Conservation (phyloP, 2,113 vertebrate genomes). For the Sakesphorus luctuosus region DNA sequence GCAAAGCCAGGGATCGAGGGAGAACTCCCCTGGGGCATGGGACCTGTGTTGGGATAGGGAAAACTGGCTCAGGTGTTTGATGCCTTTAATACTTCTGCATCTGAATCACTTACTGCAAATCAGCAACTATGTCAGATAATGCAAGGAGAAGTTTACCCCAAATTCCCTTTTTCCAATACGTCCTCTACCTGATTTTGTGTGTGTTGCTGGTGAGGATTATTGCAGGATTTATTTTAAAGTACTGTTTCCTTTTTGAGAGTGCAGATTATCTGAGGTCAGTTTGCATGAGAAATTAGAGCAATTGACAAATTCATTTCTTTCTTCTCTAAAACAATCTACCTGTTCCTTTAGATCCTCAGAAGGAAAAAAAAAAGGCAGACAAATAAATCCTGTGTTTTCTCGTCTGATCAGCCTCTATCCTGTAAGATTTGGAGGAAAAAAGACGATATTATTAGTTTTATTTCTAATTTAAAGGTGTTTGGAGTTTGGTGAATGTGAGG, state of each 20-base stretch:
- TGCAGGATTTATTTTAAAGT: slow-evolving; percentile 2
- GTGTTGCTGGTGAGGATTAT: not conserved
- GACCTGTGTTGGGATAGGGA: not conserved
- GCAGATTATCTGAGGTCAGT: not conserved
- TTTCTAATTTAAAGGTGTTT: not conserved
- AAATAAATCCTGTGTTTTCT: not conserved
- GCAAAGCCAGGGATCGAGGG: not conserved
- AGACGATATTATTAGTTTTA: not conserved
- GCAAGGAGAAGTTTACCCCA: not conserved
- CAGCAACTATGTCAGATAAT: not conserved
- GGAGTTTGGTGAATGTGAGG: not conserved
- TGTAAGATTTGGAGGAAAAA: not conserved
- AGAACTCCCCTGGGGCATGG: not conserved
- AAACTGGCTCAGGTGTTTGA: not conserved
- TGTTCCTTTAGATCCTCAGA: not conserved
- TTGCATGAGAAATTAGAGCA: not conserved
- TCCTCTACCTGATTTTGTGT: not conserved
- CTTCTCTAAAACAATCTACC: not conserved
- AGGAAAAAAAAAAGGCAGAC: not conserved
- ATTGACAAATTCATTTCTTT: not conserved
- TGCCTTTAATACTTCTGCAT: not conserved
- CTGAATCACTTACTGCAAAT: not conserved
- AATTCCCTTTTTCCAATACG: not conserved
- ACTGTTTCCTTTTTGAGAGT: not conserved
- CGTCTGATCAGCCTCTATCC: not conserved